Percentiles rank a stretch among this genome's conserved stretches.
phyloP scores from a whole-genome alignment of 2,797 vertebrate genomes.

The Phoeniculus purpureus region DNA sequence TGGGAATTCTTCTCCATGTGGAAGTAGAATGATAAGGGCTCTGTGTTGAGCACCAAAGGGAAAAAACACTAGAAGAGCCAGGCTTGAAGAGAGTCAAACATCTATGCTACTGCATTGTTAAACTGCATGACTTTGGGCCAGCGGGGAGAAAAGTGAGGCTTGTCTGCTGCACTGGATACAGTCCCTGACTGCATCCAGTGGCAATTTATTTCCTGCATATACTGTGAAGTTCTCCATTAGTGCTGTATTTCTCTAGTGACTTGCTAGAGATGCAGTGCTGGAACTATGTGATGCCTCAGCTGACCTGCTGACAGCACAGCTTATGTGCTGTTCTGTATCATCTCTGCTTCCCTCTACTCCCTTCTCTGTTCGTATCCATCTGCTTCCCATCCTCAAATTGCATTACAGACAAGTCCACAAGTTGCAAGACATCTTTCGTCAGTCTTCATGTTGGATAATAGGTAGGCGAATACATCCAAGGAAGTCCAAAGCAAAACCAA shows the following conservation, averaged over 20 bases:
- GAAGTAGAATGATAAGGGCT: not conserved
- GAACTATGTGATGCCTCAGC: not conserved
- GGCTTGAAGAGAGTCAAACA: not conserved
- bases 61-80: not conserved
- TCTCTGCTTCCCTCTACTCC: not conserved
- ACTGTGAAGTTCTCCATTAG: not conserved
- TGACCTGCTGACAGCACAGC: not conserved
- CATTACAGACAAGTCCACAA: not conserved
- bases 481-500: slow-evolving; percentile 8
- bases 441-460: not conserved
- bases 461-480: not conserved
- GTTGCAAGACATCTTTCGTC: not conserved
- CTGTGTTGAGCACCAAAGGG: not conserved
- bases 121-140: not conserved
- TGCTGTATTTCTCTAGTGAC: not conserved
- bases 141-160: not conserved
- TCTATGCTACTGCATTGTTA: not conserved
- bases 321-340: not conserved
- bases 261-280: not conserved
- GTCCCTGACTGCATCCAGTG: not conserved
- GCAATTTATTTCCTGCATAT: not conserved
- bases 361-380: not conserved
- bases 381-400: not conserved
- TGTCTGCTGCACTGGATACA: not conserved
- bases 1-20: not conserved